Conservation (phyloP, 2,797 vertebrate species). For the Mormyrus hasselquistii region DNA sequence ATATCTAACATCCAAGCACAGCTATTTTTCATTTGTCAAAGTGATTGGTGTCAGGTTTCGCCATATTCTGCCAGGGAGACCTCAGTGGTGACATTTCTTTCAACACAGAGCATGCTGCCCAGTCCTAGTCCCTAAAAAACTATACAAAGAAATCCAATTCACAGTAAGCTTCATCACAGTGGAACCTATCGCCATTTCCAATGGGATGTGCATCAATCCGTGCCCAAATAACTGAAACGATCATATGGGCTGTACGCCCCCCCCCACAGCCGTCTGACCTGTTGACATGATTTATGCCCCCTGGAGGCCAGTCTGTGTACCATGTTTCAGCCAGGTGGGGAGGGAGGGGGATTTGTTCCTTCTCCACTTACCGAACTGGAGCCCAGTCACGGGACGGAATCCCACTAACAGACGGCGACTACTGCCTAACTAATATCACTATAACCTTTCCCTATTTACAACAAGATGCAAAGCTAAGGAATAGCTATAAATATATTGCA, state of each 20-base stretch:
- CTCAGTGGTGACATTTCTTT: conserved; percentile 6
- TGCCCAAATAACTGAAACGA: conserved; percentile 20
- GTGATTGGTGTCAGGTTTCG: not conserved
- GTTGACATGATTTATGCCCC: conserved; percentile 45
- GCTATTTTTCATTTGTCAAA: not conserved
- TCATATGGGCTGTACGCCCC: conserved; percentile 22
- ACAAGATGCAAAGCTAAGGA: conserved; percentile 58
- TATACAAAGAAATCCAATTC: conserved; percentile 35
- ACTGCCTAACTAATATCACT: conserved; percentile 28
- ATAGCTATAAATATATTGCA: conserved; percentile 59
- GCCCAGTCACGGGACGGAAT: conserved; percentile 21
- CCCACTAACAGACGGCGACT: conserved; percentile 31
- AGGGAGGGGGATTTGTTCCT: conserved; percentile 24
- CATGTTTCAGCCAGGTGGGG: conserved; percentile 27
- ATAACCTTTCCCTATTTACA: conserved; percentile 51
- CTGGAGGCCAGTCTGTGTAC: conserved; percentile 29
- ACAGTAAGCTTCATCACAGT: conserved; percentile 9
- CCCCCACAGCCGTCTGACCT: conserved; percentile 9
- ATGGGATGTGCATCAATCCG: conserved; percentile 19
- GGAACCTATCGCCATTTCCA: conserved; percentile 22
- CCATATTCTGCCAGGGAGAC: not conserved
- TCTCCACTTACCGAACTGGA: conserved; percentile 36
- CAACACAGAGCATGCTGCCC: not conserved
- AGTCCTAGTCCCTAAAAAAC: conserved; percentile 21
- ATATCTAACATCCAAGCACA: not conserved